Base-by-base conservation (phyloP, 2,797 vertebrate genomes). In the Pseudochromis fuscus region DNA sequence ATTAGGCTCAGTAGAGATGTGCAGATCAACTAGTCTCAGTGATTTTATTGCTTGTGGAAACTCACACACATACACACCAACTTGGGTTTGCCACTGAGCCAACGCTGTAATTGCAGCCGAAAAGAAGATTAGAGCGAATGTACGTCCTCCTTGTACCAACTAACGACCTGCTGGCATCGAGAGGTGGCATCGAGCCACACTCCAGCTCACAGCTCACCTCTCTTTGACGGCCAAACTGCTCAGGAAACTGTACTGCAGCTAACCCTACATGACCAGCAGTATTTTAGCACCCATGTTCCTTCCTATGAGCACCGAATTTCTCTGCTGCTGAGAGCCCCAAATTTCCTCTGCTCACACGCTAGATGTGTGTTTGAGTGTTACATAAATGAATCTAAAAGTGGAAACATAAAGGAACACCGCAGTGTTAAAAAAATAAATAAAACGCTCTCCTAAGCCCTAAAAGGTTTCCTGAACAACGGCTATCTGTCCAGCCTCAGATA, bases 61-160 rank as follows among this genome's bases (percentile, higher is more conserved):
- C 45, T 19, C 55, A 48, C 38, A 18, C 50, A n/a, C 46, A 52
- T 7, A 35, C 15, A 40, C 16, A 1, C 37, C 7, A 16, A 18
- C 75, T 59, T 46, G 16, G 3, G 33, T 31, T 60, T 4, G 30
- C 27, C 21, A 44, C 13, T 3, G 30, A 63, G 61, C 68, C 51
- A 74, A 59, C 12, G 25, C 37, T 30, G 50, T 53, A 72, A 77
- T 37, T 45, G 52, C 19, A 58, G 50, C 40, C 15, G 16, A 60
- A 72, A 65, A 77, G 48, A 72, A 73, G 77, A 84, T 84, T 77
- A 81, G 50, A 55, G 35, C 24, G 23, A 56, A 57, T 58, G 27
- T 64, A 66, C 1, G 3, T 82, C 69, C 24, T 59, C 57, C 33
- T 78, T 70, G 21, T 35, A 50, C 52, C 31, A 37, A 24, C 52